Percentiles rank a stretch among this genome's conserved stretches.
These are phyloP conservation scores for Carcharodon carcharias DNA, from an alignment of 2,797 vertebrate genomes.

Conservation along the genomic window DNA sequence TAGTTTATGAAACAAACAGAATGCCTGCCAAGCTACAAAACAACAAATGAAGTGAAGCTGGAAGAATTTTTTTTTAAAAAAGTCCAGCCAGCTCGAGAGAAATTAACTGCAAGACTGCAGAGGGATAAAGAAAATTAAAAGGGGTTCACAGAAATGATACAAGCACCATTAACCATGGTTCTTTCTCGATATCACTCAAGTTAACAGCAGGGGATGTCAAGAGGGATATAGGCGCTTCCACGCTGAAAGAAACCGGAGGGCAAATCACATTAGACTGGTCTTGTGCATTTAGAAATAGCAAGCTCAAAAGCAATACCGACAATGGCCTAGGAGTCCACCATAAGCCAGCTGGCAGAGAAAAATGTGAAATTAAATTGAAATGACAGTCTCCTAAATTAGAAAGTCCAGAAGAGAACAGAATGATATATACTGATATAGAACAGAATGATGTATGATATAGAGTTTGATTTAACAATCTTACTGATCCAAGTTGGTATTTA, in stretches of 20 bases:
- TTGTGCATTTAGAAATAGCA: too few relatives aligned
- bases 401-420: background rate
- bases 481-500: background rate
- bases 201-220: slow-evolving; percentile 3
- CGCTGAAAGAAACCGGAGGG: background rate
- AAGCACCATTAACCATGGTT: background rate
- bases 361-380: background rate
- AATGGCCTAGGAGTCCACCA: background rate
- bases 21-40: background rate
- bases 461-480: background rate
- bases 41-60: background rate
- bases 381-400: background rate
- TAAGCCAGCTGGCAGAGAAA: background rate
- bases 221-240: background rate
- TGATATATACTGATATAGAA: background rate
- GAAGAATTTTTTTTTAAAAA: background rate
- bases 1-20: background rate
- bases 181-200: background rate
- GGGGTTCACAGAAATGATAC: background rate
- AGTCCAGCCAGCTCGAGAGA: background rate
- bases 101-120: background rate
- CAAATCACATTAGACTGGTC: background rate
- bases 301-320: background rate
- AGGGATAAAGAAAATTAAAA: background rate
- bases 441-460: background rate